Percentiles rank a stretch among this genome's conserved stretches.
Evolutionary conservation across 2,888 invertebrate genomes (phyloP).

Genomic region (Siphlonurus alternatus): DNA sequence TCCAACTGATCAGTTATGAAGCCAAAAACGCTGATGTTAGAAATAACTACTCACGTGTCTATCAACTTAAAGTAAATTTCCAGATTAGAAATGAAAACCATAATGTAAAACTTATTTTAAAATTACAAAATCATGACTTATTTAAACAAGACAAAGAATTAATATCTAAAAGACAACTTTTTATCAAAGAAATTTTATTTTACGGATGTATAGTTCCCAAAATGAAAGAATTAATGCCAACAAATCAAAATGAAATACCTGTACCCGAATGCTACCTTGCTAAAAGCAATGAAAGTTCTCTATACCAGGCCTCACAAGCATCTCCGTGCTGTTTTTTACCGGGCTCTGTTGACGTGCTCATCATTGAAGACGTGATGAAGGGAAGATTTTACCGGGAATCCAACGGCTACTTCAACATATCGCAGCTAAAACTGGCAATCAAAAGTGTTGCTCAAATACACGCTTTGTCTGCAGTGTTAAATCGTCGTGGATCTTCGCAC

Average conservation of each 20-base stretch:
- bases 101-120: not conserved
- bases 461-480: not conserved
- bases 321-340: not conserved
- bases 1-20: not conserved
- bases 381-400: not conserved
- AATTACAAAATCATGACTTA: not conserved
- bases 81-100: not conserved
- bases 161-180: not conserved
- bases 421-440: not conserved
- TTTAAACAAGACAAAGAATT: not conserved
- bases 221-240: not conserved
- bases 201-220: not conserved
- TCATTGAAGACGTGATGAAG: not conserved
- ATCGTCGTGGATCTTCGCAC: not conserved
- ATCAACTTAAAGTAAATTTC: not conserved
- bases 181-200: not conserved
- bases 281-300: not conserved
- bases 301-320: not conserved
- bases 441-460: not conserved
- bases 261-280: not conserved
- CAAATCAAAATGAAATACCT: not conserved
- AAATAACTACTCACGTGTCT: too few relatives aligned
- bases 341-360: not conserved
- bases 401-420: not conserved
- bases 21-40: not conserved